phyloP scores from a whole-genome alignment of 2,113 vertebrate genomes.

The Neodon shergylaensis region DNA sequence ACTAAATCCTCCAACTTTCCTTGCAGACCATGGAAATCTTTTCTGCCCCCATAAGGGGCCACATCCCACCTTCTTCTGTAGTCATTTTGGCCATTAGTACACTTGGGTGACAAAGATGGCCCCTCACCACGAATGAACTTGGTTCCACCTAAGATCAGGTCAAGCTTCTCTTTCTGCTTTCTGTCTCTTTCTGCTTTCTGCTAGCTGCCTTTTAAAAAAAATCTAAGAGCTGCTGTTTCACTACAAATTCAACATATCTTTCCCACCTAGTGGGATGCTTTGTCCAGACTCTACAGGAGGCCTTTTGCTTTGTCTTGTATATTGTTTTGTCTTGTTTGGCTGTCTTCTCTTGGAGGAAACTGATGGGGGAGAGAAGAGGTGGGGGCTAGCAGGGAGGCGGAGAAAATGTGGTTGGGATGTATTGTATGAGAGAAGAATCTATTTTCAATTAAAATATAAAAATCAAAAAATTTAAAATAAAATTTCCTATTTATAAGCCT shows the following conservation, averaged over 20 bases:
- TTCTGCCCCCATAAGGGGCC: no score
- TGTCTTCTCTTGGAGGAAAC: neutral
- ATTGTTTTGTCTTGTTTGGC: neutral
- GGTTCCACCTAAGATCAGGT: neutral
- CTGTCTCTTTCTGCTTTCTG: neutral
- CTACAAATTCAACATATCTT: conserved; percentile 2
- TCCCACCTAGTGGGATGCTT: neutral
- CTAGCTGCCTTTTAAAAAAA: neutral
- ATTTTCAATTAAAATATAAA: neutral
- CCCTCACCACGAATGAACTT: neutral
- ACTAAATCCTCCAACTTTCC: neutral
- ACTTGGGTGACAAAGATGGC: neutral
- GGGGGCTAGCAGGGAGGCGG: neutral
- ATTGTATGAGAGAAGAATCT: neutral
- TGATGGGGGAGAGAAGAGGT: neutral
- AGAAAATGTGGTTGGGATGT: neutral
- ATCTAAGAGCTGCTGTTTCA: neutral
- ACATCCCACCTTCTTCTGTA: neutral
- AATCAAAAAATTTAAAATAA: neutral
- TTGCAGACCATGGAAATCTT: neutral
- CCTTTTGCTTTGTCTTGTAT: neutral
- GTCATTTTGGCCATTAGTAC: neutral
- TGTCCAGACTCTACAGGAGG: neutral
- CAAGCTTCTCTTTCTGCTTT: neutral
- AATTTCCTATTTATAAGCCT: neutral